Evolutionary conservation across 2,797 vertebrate genomes (phyloP).

Genomic region (Pyrocephalus nanus): DNA sequence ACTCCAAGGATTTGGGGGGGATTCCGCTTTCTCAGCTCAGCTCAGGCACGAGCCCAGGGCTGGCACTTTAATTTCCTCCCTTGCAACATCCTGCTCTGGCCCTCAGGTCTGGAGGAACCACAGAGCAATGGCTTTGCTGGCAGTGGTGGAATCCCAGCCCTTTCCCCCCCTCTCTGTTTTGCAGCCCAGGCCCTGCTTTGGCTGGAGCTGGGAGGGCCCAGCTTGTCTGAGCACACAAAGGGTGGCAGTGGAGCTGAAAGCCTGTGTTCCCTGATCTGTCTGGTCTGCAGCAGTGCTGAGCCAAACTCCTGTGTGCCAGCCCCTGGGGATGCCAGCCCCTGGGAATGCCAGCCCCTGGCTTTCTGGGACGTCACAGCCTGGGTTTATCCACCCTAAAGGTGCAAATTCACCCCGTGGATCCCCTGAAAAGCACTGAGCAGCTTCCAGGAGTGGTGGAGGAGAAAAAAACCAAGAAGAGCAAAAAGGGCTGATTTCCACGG

Average conservation of each 20-base stretch:
- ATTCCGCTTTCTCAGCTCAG: neutral
- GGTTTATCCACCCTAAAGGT: neutral
- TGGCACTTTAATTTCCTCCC: neutral
- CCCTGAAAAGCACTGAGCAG: neutral
- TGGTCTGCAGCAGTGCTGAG: neutral
- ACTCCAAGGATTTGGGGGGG: neutral
- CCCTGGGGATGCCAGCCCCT: neutral
- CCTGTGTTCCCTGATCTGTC: neutral
- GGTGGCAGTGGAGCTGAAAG: slow-evolving; percentile 41
- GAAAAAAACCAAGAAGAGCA: neutral
- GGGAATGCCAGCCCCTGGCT: neutral
- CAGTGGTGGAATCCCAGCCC: neutral
- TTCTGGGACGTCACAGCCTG: neutral
- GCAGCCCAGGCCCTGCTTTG: neutral
- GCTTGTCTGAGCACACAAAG: slow-evolving; percentile 24
- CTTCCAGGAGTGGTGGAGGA: neutral
- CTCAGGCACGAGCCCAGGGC: neutral
- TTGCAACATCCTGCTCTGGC: neutral
- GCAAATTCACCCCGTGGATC: neutral
- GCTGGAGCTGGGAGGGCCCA: neutral
- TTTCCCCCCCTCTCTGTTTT: neutral
- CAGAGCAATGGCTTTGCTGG: neutral
- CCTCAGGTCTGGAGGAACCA: neutral
- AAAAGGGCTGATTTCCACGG: neutral
- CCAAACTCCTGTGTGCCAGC: neutral